Evolutionary conservation across 2,113 vertebrate genomes (phyloP).

Genomic region (Nycticryphes semicollaris): DNA sequence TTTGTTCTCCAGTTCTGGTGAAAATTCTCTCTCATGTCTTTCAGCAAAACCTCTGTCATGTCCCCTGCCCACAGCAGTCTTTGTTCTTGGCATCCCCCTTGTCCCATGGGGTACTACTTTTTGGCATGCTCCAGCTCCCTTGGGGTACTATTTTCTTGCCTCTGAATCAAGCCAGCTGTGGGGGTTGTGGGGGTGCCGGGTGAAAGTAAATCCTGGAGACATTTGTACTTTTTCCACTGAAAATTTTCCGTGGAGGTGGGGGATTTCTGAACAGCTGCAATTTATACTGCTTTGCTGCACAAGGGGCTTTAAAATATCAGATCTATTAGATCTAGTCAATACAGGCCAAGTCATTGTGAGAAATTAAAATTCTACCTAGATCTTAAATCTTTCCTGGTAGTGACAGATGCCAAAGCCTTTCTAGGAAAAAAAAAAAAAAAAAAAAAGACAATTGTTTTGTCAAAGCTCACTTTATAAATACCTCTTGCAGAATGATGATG

Average conservation of each 20-base stretch:
- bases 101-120: background rate
- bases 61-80: background rate
- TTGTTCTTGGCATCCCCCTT: slow-evolving; percentile 16
- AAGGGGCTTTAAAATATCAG: slow-evolving; percentile 16
- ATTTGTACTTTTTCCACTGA: background rate
- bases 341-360: slow-evolving; percentile 41
- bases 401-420: slow-evolving; percentile 55
- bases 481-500: slow-evolving; percentile 40
- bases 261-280: background rate
- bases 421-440: background rate
- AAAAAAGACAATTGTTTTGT: background rate
- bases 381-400: slow-evolving; percentile 52
- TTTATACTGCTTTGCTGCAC: background rate
- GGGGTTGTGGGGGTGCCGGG: background rate
- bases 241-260: background rate
- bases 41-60: slow-evolving; percentile 20
- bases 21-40: background rate
- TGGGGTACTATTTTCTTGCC: background rate
- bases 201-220: background rate
- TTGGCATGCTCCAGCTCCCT: background rate
- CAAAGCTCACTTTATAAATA: slow-evolving; percentile 59
- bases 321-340: slow-evolving; percentile 33
- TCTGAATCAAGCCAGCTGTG: background rate
- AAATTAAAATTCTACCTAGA: slow-evolving; percentile 49
- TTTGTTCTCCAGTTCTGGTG: background rate